Conservation (phyloP, 37 sponge, comb jelly and placozoan genomes). For the Crambe crambe region DNA sequence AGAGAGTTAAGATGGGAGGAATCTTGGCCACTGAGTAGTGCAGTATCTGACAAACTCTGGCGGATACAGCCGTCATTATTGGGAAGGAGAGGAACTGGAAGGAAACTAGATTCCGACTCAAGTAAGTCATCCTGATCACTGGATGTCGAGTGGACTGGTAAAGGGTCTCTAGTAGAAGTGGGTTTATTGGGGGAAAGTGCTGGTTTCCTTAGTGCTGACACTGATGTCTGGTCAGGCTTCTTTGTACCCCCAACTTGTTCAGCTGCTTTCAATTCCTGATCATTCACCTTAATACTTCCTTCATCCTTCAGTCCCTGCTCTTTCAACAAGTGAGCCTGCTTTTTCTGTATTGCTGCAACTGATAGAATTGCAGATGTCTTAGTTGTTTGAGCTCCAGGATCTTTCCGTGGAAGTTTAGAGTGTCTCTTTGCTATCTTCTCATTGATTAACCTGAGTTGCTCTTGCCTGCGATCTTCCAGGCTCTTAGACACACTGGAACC, state of each 20-base stretch:
- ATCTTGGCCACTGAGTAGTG: too few species aligned
- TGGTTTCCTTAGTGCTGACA: neutral
- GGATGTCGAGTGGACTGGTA: neutral
- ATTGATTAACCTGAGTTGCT: slow-evolving; percentile 13
- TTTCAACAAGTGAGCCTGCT: too few species aligned
- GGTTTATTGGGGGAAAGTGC: neutral
- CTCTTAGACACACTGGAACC: neutral
- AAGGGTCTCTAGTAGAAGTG: neutral
- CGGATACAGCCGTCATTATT: too few species aligned
- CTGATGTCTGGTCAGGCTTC: neutral
- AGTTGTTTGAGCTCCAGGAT: neutral
- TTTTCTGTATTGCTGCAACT: neutral
- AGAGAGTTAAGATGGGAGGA: neutral
- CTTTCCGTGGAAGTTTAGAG: slow-evolving; percentile 13
- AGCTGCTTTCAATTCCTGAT: neutral
- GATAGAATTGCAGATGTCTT: neutral
- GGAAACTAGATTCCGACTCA: neutral
- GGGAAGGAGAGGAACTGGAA: too few species aligned
- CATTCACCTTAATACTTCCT: neutral
- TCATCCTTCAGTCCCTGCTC: neutral
- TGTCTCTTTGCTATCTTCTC: slow-evolving; percentile 18
- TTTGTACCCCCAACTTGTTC: neutral
- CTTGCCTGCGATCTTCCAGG: neutral
- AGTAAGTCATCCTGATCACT: neutral
- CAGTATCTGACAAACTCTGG: too few species aligned